Evolutionary conservation across 2,888 invertebrate genomes (phyloP), one percentile per base, ranked within the genome.

Genomic region (Megalurothrips usitatus): DNA sequence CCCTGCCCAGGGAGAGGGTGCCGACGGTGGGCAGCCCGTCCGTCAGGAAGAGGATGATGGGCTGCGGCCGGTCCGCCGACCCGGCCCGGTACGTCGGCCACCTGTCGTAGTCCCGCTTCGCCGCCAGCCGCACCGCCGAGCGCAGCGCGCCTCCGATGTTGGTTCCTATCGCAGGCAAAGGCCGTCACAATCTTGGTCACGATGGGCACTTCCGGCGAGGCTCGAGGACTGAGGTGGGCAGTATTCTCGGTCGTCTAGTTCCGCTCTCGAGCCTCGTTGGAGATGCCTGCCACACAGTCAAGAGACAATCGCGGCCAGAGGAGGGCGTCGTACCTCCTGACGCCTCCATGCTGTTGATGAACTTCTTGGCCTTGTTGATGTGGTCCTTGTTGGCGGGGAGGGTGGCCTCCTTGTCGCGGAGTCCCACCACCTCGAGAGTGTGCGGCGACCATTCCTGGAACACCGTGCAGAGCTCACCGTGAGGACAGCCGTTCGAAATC

Each of bases 1-100:
- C 68, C 26, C 68, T 75, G 68, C 68, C 68, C 26, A 75, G 68
- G 11, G 68, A 75, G 26, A 80, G 68, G 84, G 89, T 89, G 9
- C 91, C 91, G 0, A 90, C 89, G 2, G 91, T 92, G 6, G 92
- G 90, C 84, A 92, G 91, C 68, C 92, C 92, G 86, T 92, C 92
- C 0, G 92, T 92, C 83, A 92, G 86, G 87, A 92, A 92, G 79
- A 92, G 89, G 68, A 92, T 90, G 80, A 92, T 89, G 0, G 92
- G 91, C 86, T 92, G 91, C 83, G 90, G 86, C 11, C 86, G 82
- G 12, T 83, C 82, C n/a, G 28, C 79, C 26, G 52, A 1, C 26
- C 68, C 63, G 19, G 58, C n/a, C 26, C 68, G 68, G 68, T 75
- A 75, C 68, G 68, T 75, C 68, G 68, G 68, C 68, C 68, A 75